These are phyloP conservation scores for Paradisaea rubra DNA, from an alignment of 2,113 vertebrate species.

Conservation along the genomic window DNA sequence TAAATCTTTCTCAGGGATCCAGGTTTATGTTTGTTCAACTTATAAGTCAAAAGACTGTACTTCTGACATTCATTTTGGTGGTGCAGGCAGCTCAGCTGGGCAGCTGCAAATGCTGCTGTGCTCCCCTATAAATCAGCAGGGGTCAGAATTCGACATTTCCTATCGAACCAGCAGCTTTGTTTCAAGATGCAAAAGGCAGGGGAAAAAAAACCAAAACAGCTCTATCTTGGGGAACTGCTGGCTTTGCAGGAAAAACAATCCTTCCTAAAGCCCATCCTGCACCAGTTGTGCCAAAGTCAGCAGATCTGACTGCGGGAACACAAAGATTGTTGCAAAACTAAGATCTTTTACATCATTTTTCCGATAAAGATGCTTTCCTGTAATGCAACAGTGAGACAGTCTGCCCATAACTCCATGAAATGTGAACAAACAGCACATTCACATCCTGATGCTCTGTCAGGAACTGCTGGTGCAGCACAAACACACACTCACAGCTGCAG, in stretches of 20 bases:
- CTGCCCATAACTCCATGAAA: constrained; percentile 1
- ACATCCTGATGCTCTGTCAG: neutral
- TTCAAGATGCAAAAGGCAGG: neutral
- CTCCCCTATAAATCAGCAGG: neutral
- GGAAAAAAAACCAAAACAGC: neutral
- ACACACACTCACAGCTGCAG: constrained; percentile 2
- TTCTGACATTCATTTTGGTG: neutral
- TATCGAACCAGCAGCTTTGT: neutral
- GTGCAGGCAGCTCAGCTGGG: neutral
- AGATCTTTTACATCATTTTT: neutral
- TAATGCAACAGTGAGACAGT: neutral
- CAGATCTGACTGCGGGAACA: neutral
- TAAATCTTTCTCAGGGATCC: neutral
- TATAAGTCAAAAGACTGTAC: neutral
- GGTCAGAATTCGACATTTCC: neutral
- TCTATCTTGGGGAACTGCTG: neutral
- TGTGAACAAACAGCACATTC: constrained; percentile 20
- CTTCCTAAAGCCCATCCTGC: neutral
- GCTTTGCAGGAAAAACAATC: neutral
- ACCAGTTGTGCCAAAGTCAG: neutral
- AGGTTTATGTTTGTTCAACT: neutral
- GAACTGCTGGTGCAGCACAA: constrained; percentile 52
- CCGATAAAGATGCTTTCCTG: constrained; percentile 8
- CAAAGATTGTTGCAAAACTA: neutral
- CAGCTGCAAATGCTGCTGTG: neutral